Evolutionary conservation across 2,797 vertebrate genomes (phyloP).

Genomic region (Esox lucius): DNA sequence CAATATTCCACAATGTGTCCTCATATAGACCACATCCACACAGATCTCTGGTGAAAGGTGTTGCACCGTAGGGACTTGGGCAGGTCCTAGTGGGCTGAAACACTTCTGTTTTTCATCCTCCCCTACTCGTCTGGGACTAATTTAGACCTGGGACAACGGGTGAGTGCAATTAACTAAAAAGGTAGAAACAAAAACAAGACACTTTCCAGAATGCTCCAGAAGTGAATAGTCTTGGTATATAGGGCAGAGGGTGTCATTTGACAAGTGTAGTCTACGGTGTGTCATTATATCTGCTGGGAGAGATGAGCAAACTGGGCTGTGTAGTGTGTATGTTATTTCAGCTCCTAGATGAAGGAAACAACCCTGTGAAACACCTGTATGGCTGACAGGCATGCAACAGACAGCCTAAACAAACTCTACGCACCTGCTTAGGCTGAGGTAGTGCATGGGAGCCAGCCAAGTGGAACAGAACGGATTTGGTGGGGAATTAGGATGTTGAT

Average conservation of each 20-base stretch:
- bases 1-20: not conserved
- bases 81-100: not conserved
- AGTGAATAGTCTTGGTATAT: too few relatives aligned
- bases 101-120: too few relatives aligned
- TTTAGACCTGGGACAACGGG: too few relatives aligned
- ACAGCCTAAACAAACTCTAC: not conserved
- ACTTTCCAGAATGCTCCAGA: not conserved
- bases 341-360: not conserved
- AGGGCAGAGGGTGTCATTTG: not conserved
- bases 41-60: not conserved
- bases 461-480: not conserved
- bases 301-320: conserved; percentile 3
- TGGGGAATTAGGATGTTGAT: not conserved
- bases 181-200: not conserved
- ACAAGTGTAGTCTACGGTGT: not conserved
- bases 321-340: conserved; percentile 8
- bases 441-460: not conserved
- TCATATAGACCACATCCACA: not conserved
- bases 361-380: conserved; percentile 10
- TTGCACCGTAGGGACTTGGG: not conserved
- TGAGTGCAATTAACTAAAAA: not conserved
- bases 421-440: not conserved
- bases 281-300: not conserved
- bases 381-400: not conserved
- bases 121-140: too few relatives aligned